phyloP scores from a whole-genome alignment of 1,140 invertebrate genomes.

The Lepidurus arcticus region DNA sequence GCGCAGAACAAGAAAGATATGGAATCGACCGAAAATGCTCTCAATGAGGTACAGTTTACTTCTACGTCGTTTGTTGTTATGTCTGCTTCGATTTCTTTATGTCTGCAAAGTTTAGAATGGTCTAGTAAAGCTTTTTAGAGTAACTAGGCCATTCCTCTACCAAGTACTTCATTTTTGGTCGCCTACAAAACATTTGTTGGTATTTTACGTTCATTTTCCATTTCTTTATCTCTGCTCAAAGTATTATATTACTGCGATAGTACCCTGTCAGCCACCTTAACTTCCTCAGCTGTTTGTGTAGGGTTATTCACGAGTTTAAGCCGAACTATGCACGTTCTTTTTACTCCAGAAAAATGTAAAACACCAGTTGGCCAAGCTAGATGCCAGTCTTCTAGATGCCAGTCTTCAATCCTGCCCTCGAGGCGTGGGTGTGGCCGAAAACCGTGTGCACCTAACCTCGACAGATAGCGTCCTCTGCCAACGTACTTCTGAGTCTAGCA shows the following conservation, averaged over 20 bases:
- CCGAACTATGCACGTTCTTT: not conserved
- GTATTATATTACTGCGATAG: no score
- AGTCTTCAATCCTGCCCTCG: not conserved
- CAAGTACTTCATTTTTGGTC: no score
- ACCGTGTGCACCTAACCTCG: not conserved
- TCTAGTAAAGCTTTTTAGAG: no score
- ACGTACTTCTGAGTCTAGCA: not conserved
- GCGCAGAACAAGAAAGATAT: conserved; percentile 11
- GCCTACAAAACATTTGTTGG: no score
- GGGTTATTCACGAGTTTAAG: not conserved
- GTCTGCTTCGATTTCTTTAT: no score
- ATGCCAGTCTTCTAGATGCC: not conserved
- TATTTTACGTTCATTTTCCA: no score
- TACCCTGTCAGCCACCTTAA: no score
- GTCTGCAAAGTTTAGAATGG: no score
- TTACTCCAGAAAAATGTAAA: not conserved
- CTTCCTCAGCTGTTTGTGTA: not conserved
- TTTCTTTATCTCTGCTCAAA: no score
- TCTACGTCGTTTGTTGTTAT: no score
- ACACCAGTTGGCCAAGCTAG: not conserved
- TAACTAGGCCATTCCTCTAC: no score
- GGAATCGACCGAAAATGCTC: not conserved
- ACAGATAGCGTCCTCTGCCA: conserved; percentile 2
- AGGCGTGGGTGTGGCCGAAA: not conserved
- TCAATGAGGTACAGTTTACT: not conserved